These are phyloP conservation scores for Thysanoteuthis rhombus DNA, from an alignment of 2,888 invertebrate genomes.

Conservation along the genomic window DNA sequence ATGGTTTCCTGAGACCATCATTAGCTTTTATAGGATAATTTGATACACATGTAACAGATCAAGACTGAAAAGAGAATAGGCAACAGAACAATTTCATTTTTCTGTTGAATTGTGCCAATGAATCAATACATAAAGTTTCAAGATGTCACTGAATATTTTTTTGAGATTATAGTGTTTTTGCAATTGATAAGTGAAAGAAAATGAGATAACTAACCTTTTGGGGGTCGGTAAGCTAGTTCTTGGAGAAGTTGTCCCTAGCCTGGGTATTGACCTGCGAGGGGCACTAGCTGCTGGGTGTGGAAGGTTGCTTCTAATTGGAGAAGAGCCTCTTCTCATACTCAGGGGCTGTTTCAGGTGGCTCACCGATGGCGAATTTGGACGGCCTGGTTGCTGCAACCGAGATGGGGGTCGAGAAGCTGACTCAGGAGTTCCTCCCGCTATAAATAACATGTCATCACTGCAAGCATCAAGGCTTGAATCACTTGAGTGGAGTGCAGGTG, in stretches of 20 bases:
- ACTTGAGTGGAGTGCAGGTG: slow-evolving; percentile 27
- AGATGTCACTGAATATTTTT: too few relatives aligned
- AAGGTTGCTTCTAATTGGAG: slow-evolving; percentile 28
- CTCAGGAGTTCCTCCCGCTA: slow-evolving; percentile 29
- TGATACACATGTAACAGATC: too few relatives aligned
- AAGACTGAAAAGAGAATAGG: too few relatives aligned
- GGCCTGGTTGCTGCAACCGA: slow-evolving; percentile 27
- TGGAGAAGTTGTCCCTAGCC: not conserved
- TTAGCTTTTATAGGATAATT: too few relatives aligned
- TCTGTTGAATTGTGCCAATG: too few relatives aligned
- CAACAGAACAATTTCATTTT: too few relatives aligned
- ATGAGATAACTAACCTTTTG: not conserved
- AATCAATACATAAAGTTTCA: too few relatives aligned
- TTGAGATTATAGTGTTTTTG: not conserved
- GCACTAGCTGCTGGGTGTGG: not conserved
- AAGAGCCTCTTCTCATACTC: slow-evolving; percentile 14
- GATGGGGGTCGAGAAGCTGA: slow-evolving; percentile 18
- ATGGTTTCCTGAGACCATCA: too few relatives aligned
- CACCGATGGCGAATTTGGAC: slow-evolving; percentile 28
- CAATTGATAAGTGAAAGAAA: not conserved
- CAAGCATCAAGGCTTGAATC: slow-evolving; percentile 30
- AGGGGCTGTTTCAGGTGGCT: slow-evolving; percentile 26
- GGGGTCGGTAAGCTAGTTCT: slow-evolving; percentile 28
- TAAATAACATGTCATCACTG: slow-evolving; percentile 28
- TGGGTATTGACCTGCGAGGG: slow-evolving; percentile 28